Base-by-base conservation (phyloP, 30 jellyfish, hydroid and myxozoan genomes). In the Morbakka virulenta region DNA sequence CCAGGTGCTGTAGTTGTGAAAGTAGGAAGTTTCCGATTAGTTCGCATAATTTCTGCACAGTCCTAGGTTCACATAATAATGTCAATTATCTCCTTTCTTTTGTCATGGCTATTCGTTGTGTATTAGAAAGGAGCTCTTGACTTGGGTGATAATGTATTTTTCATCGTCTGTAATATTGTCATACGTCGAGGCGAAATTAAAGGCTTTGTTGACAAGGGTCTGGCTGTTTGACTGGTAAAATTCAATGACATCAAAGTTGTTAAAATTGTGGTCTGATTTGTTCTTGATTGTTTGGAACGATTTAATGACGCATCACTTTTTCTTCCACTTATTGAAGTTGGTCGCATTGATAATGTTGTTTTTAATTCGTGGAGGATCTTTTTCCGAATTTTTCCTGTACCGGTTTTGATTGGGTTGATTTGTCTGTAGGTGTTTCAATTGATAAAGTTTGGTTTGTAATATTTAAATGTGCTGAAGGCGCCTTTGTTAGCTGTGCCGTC, bases 41-140 rank as follows among this genome's bases (percentile, higher is more conserved):
- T 57, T 64, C 76, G 76, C 76, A 64, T 21, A n/a, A 4, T 64
- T 64, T 64, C 76, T 4, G 57, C 65, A 24, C 76, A n/a, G 65
- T 64, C 76, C 62, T 64, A 64, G 28, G 62, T 64, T 11, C 76
- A 52, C 76, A 64, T 64, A 2, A 57, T 64, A 11, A 64, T 57
- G 21, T 64, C 76, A 57, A 64, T 9, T 21, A 57, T 64, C 64
- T 27, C 76, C 76, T 28, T 64, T 64, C 57, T 26, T 64, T 64
- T 64, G 76, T 57, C 76, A 64, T 21, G 63, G 52, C 28, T 64
- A 4, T 64, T 64, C 62, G 62, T 64, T 26, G 57, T 27, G 4
- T n/a, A 64, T 21, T 4, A 64, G 76, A n/a, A n/a, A n/a, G n/a
- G n/a, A n/a, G n/a, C n/a, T n/a, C n/a, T n/a, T n/a, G n/a, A n/a